phyloP scores from a whole-genome alignment of 1,140 invertebrate species.

The Trichonephila clavata region DNA sequence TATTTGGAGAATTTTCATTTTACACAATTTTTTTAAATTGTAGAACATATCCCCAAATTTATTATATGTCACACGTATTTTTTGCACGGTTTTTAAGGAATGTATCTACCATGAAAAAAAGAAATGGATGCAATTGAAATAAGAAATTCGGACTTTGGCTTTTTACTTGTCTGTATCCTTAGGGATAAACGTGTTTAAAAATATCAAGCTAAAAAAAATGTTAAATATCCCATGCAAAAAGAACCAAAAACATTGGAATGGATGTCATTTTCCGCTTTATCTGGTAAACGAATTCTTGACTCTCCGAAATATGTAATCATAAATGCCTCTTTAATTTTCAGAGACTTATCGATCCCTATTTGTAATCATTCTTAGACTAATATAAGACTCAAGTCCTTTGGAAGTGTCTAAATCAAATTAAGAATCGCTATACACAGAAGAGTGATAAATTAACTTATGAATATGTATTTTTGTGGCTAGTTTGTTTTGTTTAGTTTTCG shows the following conservation, averaged over 20 bases:
- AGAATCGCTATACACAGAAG: background rate
- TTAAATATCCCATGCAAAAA: background rate
- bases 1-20: too few species aligned
- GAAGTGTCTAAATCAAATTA: conserved; percentile 15
- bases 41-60: too few species aligned
- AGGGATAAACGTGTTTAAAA: background rate
- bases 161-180: too few species aligned
- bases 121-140: too few species aligned
- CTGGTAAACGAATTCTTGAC: background rate
- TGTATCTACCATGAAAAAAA: too few species aligned
- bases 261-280: background rate
- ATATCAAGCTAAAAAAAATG: background rate
- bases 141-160: too few species aligned
- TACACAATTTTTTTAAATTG: too few species aligned
- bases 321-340: conserved; percentile 10
- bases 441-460: conserved; percentile 55
- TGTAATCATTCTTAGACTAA: background rate
- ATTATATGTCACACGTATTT: too few species aligned
- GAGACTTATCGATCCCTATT: background rate
- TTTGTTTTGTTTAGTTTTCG: conserved; percentile 29
- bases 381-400: background rate
- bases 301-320: background rate
- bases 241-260: background rate
- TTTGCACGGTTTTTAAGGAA: too few species aligned
- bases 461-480: conserved; percentile 28